Evolutionary conservation across 2,888 invertebrate species (phyloP).

Genomic region (Mystacides longicornis): DNA sequence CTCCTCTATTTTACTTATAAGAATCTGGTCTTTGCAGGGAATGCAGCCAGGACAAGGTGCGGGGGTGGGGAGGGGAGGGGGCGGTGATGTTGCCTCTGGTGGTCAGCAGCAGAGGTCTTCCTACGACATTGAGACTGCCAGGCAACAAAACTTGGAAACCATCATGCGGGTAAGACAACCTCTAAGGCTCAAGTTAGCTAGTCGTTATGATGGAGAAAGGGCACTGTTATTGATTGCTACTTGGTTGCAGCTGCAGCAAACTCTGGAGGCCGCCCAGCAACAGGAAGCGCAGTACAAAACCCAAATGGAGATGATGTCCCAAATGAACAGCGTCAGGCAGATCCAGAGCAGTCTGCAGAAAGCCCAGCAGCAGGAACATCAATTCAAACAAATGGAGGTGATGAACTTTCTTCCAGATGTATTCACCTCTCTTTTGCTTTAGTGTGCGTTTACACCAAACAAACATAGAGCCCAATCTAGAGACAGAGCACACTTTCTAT

Average conservation of each 20-base stretch:
- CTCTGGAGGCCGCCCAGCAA: constrained; percentile 72
- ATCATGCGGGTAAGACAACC: constrained; percentile 48
- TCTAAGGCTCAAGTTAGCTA: too few species aligned
- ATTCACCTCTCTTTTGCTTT: too few species aligned
- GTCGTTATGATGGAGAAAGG: too few species aligned
- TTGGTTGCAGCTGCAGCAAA: constrained; percentile 63
- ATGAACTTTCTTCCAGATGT: too few species aligned
- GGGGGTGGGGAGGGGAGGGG: constrained; percentile 23
- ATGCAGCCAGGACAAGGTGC: constrained; percentile 20
- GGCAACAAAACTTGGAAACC: constrained; percentile 72
- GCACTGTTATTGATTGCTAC: too few species aligned
- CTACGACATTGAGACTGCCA: constrained; percentile 56
- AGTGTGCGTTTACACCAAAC: too few species aligned
- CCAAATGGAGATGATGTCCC: constrained; percentile 66
- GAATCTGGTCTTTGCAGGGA: constrained; percentile 6
- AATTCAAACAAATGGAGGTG: constrained; percentile 68
- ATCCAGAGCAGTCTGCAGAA: constrained; percentile 60
- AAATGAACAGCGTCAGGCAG: constrained; percentile 46
- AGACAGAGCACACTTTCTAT: too few species aligned
- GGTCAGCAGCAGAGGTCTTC: constrained; percentile 35
- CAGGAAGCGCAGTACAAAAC: constrained; percentile 71
- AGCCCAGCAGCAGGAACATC: constrained; percentile 74
- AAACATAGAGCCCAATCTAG: too few species aligned
- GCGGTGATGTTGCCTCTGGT: constrained; percentile 28
- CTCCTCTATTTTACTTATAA: not conserved